Evolutionary conservation across 2,797 vertebrate species (phyloP).

Genomic region (Champsocephalus gunnari): DNA sequence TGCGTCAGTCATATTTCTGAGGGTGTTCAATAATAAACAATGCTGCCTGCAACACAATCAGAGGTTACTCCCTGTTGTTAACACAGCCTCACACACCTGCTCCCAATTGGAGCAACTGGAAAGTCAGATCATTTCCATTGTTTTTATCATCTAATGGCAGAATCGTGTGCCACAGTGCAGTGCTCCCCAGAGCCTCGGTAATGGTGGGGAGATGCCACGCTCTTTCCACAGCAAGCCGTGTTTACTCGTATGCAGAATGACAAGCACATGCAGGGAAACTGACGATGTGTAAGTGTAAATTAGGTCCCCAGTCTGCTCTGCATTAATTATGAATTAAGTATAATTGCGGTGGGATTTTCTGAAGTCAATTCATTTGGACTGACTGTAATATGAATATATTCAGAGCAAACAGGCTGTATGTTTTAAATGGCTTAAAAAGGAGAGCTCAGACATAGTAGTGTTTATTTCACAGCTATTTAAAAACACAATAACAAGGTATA

Average conservation of each 20-base stretch:
- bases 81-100: conserved; percentile 64
- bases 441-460: conserved; percentile 28
- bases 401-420: conserved; percentile 63
- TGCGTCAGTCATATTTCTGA: conserved; percentile 47
- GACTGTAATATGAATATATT: conserved; percentile 79
- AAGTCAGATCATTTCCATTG: conserved; percentile 68
- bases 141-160: conserved; percentile 78
- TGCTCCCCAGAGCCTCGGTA: conserved; percentile 75
- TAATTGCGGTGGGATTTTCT: conserved; percentile 86
- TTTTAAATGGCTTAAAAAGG: conserved; percentile 59
- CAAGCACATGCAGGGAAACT: conserved; percentile 83
- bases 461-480: conserved; percentile 30
- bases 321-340: conserved; percentile 88
- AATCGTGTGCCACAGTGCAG: conserved; percentile 63
- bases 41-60: conserved; percentile 40
- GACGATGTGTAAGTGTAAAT: conserved; percentile 85
- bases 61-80: conserved; percentile 59
- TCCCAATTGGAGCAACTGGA: conserved; percentile 57
- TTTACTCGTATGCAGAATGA: conserved; percentile 84
- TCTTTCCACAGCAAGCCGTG: conserved; percentile 80
- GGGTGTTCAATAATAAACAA: conserved; percentile 55
- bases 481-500: conserved; percentile 48
- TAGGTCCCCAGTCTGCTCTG: conserved; percentile 83
- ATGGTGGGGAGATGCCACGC: conserved; percentile 75
- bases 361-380: conserved; percentile 83